Evolutionary conservation across 2,113 vertebrate species (phyloP).

Genomic region (Lamprologus tigripictilis): DNA sequence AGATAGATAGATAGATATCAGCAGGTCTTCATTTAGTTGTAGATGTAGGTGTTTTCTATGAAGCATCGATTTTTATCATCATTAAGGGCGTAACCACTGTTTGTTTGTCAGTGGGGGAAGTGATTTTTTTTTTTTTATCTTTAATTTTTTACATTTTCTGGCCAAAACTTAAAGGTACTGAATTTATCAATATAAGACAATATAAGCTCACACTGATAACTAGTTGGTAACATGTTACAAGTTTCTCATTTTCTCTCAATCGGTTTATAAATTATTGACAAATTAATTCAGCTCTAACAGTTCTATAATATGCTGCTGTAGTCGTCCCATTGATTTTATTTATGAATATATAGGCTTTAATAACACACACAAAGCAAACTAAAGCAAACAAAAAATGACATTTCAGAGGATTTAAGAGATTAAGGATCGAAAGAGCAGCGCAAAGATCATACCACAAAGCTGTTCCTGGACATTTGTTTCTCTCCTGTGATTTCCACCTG

Average conservation of each 20-base stretch:
- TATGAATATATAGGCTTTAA: neutral
- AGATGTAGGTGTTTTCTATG: neutral
- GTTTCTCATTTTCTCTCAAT: neutral
- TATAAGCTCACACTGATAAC: neutral
- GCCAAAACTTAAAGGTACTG: neutral
- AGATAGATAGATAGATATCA: accelerated
- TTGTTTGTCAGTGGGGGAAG: neutral
- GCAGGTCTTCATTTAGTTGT: neutral
- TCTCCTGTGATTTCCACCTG: neutral
- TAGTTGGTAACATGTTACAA: neutral
- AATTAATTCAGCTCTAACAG: neutral
- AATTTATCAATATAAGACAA: neutral
- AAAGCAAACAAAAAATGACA: neutral
- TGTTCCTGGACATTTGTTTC: neutral
- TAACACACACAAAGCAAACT: neutral
- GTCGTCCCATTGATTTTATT: neutral
- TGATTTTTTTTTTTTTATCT: neutral
- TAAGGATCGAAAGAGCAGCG: neutral
- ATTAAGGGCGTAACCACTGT: neutral
- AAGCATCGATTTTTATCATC: neutral
- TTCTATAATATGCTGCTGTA: neutral
- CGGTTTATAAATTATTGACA: neutral
- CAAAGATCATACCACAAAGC: neutral
- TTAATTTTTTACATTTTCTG: neutral
- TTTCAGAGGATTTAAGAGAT: neutral